Conservation (phyloP, 2,888 invertebrate genomes). For the Ectemnius continuus region DNA sequence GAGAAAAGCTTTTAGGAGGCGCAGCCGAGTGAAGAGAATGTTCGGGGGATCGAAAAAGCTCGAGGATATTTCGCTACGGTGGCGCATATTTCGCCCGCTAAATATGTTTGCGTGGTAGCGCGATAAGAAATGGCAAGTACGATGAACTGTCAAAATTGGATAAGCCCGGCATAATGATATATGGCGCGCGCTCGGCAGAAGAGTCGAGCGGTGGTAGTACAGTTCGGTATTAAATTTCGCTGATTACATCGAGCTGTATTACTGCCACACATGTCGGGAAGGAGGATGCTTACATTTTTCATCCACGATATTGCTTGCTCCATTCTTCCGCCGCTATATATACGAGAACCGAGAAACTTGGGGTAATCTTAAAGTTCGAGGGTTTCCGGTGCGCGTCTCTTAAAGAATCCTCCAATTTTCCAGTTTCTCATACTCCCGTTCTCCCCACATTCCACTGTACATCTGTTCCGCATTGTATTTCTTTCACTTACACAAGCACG, state of each 20-base stretch:
- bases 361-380: no score
- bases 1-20: no score
- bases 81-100: no score
- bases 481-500: no score
- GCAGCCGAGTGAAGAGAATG: no score
- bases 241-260: background rate
- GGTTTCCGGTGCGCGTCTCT: no score
- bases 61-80: no score
- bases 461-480: slow-evolving; percentile 3
- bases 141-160: slow-evolving; percentile 2
- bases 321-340: background rate
- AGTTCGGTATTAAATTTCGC: background rate
- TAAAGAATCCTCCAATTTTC: background rate
- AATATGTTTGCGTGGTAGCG: no score
- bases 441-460: background rate
- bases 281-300: background rate
- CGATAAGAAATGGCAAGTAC: background rate
- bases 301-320: background rate
- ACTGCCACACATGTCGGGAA: background rate
- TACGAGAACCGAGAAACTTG: background rate
- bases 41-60: no score
- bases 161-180: background rate
- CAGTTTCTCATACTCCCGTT: background rate
- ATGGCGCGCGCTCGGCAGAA: background rate
- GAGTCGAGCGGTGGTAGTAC: background rate